Evolutionary conservation across 2,797 vertebrate genomes (phyloP), one percentile per base, ranked within the genome.

Genomic region (Malurus leucopterus): DNA sequence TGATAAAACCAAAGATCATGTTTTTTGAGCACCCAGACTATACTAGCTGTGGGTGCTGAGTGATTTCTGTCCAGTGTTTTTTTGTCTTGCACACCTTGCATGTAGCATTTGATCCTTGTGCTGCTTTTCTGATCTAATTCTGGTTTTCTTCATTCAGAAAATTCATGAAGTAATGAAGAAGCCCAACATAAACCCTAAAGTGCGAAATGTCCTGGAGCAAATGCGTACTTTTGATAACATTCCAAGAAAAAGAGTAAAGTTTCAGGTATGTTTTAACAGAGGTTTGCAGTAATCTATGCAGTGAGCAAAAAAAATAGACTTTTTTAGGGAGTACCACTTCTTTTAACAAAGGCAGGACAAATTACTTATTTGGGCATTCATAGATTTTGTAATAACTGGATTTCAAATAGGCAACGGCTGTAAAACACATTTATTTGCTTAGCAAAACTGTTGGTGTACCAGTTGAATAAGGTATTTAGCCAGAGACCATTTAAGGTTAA

Each of bases 181-280:
- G 92, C 98, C 98, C 13, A 98, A 96, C 24, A 93, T 99, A 69
- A 98, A 90, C 89, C 90, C 97, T 49, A 98, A 98, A 94, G 96
- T 99, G 53, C 96, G 95, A 85, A 97, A 98, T 26, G 95, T 99
- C n/a, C 97, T 99, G 72, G 95, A 94, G 58, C 98, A 99, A 96
- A 98, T 99, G 72, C 97, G 97, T 76, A 62, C 84, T 2, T 99
- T 98, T 84, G 98, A 98, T 71, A 99, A 99, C 7, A 96, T 99
- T 86, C 99, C 99, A 61, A 98, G 98, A 83, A 99, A 99, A 96
- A 99, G 98, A 95, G 96, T 95, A 1, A 99, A 99, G 94, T 99
- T 99, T 95, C 98, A 99, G 98, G 99, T 99, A 90, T 23, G 96
- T 86, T 67, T 87, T 77, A 73, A 20, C 17, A 41, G 18, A 15